Conservation (phyloP, 2,888 invertebrate species). For the Mythimna loreyi region DNA sequence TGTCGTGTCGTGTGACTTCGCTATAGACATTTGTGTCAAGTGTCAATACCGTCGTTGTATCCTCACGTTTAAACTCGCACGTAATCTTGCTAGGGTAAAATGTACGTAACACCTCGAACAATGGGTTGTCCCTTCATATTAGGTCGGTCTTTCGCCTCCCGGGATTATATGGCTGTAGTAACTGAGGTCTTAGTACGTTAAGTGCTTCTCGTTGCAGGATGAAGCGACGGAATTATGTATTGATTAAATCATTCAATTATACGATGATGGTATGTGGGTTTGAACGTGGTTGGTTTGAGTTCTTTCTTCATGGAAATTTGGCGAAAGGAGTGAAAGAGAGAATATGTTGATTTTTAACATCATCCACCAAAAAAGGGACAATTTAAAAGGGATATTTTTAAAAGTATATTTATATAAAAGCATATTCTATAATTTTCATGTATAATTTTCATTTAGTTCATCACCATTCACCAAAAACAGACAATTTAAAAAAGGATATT, state of each 20-base stretch:
- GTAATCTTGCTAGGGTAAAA: constrained; percentile 83
- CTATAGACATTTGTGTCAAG: constrained; percentile 13
- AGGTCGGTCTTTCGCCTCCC: constrained; percentile 75
- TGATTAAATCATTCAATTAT: constrained; percentile 69
- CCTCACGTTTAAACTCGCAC: constrained; percentile 69
- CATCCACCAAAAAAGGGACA: too few species aligned
- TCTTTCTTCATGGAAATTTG: neutral
- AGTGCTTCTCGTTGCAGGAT: constrained; percentile 69
- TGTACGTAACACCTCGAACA: constrained; percentile 84
- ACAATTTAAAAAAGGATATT: too few species aligned
- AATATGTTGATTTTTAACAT: too few species aligned
- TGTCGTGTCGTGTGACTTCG: neutral
- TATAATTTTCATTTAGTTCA: too few species aligned
- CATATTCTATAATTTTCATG: too few species aligned
- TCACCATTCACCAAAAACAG: too few species aligned
- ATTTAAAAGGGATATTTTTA: too few species aligned
- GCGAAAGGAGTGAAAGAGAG: too few species aligned
- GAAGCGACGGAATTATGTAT: constrained; percentile 71
- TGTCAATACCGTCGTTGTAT: constrained; percentile 22
- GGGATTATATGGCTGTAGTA: constrained; percentile 79
- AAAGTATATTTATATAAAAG: too few species aligned
- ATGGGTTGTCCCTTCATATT: constrained; percentile 85
- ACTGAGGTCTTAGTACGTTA: constrained; percentile 71
- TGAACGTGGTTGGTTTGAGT: neutral
- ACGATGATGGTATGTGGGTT: constrained; percentile 35